A percentile compares a stretch with the other conserved stretches of the same genome.
Conservation (phyloP, 2,797 vertebrate species). For the Anabas testudineus region DNA sequence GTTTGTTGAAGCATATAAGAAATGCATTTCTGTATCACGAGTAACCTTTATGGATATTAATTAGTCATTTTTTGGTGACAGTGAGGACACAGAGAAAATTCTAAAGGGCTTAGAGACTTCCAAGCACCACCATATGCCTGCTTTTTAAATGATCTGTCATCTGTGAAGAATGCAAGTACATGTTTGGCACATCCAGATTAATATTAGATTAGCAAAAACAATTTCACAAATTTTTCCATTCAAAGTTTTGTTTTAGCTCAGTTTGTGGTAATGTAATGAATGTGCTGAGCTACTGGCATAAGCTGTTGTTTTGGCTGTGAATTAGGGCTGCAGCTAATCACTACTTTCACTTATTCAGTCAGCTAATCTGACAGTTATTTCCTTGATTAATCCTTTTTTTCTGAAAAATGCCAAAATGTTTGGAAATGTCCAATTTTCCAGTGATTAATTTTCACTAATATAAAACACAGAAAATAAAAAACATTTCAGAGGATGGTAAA, state of each 20-base stretch:
- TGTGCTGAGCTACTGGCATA: background rate
- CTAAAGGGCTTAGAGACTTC: too few species aligned
- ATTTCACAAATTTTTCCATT: background rate
- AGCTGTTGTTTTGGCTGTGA: background rate
- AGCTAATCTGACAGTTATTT: background rate
- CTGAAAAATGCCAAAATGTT: too few species aligned
- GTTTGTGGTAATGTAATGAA: background rate
- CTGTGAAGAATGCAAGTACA: constrained; percentile 1
- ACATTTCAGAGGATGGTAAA: too few species aligned
- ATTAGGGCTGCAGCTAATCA: background rate
- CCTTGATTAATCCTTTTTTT: background rate
- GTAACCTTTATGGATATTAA: constrained; percentile 45
- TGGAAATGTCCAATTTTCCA: too few species aligned
- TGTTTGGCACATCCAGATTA: background rate
- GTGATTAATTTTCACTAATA: too few species aligned
- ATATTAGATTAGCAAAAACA: too few species aligned
- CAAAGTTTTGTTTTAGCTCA: background rate
- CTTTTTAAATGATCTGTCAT: too few species aligned
- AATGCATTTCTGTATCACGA: constrained; percentile 13
- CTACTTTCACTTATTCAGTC: background rate
- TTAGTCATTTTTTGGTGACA: constrained; percentile 42
- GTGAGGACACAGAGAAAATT: too few species aligned
- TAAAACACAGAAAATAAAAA: too few species aligned
- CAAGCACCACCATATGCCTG: too few species aligned
- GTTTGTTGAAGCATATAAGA: constrained; percentile 32